Evolutionary conservation across 1,140 invertebrate genomes (phyloP).

Genomic region (Hyles vespertilio): DNA sequence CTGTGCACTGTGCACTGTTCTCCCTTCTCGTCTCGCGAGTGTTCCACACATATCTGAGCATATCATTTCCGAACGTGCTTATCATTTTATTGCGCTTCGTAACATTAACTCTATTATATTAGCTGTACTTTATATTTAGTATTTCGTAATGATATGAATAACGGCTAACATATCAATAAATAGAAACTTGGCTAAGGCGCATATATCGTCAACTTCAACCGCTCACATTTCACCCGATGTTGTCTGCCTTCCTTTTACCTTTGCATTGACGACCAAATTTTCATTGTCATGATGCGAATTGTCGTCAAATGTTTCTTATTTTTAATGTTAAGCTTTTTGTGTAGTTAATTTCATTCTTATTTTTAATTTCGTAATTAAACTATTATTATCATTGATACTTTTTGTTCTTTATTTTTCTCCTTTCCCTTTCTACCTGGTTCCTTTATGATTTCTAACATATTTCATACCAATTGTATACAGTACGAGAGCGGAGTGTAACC

Average conservation of each 20-base stretch:
- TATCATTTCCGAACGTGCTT: slow-evolving; percentile 45
- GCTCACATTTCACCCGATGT: slow-evolving; percentile 26
- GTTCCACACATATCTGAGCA: slow-evolving; percentile 50
- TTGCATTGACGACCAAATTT: slow-evolving; percentile 19
- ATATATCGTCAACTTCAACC: slow-evolving; percentile 28
- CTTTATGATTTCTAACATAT: slow-evolving; percentile 28
- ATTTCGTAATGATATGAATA: slow-evolving; percentile 39
- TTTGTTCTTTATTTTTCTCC: slow-evolving; percentile 63
- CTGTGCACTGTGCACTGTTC: slow-evolving; percentile 20
- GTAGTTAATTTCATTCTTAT: slow-evolving; percentile 74
- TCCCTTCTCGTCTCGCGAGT: slow-evolving; percentile 22
- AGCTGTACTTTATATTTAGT: slow-evolving; percentile 45
- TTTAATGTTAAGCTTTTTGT: slow-evolving; percentile 70
- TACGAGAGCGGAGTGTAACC: slow-evolving; percentile 16
- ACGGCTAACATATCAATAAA: slow-evolving; percentile 64
- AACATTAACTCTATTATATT: slow-evolving; percentile 46
- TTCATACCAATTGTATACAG: slow-evolving; percentile 41
- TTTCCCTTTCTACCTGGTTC: slow-evolving; percentile 44
- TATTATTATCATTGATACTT: slow-evolving; percentile 69
- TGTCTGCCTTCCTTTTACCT: slow-evolving; percentile 21
- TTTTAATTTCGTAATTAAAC: slow-evolving; percentile 74
- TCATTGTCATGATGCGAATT: slow-evolving; percentile 26
- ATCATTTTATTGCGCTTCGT: slow-evolving; percentile 53
- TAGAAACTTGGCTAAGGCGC: slow-evolving; percentile 54
- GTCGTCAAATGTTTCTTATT: slow-evolving; percentile 59